Base-by-base conservation (phyloP, 2,113 vertebrate species). In the Hassar affinis region DNA sequence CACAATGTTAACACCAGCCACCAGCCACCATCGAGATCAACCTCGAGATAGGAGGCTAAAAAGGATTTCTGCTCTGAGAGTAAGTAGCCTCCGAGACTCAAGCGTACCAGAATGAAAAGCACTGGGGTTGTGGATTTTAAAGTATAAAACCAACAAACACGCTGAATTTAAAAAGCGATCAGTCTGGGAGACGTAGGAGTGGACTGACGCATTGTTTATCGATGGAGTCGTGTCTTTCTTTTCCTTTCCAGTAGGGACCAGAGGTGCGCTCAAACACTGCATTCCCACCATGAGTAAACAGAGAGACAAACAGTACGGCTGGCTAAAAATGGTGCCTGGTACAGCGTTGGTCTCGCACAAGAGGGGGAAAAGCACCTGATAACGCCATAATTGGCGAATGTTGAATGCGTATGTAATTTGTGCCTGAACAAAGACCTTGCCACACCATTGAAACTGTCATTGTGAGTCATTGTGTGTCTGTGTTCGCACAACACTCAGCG, bases 221-320 rank as follows among this genome's bases (percentile, higher is more conserved):
- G 20, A 88, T 76, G 52, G 71, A 86, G 88, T 89, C 72, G 71
- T 4, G 62, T 86, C 61, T 89, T 45, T 76, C 51, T 75, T 88
- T 90, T 80, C 84, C 47, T 90, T 84, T 68, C 7, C 87, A 85
- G 85, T 83, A 25, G 86, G 82, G 85, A 90, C 89, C 75, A 81
- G 84, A 90, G 88, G 82, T 85, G 85, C 87, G 68, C 89, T 88
- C 79, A 82, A 90, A 87, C 89, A 89, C 88, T 90, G 56, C 35
- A 87, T 87, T 92, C 92, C 95, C 96, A 90, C 96, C 96, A 95
- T 96, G 92, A 94, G 96, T 95, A 96, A 97, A 97, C 92, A 96
- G 33, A 90, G 91, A 88, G 88, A 93, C 95, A 96, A 96, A 97
- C 95, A 92, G 89, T 88, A 88, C 92, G 92, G n/a, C 3, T 85